A percentile compares a stretch with the other conserved stretches of the same genome.
Conservation (phyloP, 2,797 vertebrate genomes). For the Oreochromis grahami region DNA sequence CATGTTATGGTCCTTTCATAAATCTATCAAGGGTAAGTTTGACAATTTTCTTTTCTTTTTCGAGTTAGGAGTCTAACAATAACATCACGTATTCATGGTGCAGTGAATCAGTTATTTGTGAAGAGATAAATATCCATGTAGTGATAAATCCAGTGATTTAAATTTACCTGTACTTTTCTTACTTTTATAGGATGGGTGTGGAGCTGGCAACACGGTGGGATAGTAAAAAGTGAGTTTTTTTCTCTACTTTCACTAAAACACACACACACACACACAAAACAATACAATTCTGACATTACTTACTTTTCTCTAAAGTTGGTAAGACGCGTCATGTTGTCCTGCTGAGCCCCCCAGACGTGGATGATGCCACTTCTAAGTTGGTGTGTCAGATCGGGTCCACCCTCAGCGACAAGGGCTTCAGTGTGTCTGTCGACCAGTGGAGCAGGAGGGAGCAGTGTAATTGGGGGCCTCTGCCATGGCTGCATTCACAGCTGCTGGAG, state of each 20-base stretch:
- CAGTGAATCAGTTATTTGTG: background rate
- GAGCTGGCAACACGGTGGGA: slow-evolving; percentile 46
- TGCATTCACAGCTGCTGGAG: slow-evolving; percentile 79
- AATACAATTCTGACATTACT: background rate
- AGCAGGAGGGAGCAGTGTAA: slow-evolving; percentile 73
- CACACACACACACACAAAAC: background rate
- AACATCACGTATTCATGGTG: fast-evolving
- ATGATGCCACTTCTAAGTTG: slow-evolving; percentile 51
- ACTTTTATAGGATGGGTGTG: slow-evolving; percentile 53
- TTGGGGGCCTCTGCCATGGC: slow-evolving; percentile 82
- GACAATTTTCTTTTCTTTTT: background rate
- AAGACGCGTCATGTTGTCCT: slow-evolving; percentile 71
- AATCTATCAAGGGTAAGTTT: slow-evolving; percentile 78
- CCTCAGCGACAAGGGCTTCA: slow-evolving; percentile 73
- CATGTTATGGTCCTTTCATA: slow-evolving; percentile 62
- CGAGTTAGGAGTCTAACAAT: background rate
- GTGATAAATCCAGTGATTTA: background rate
- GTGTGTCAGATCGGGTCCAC: slow-evolving; percentile 74
- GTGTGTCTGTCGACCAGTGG: slow-evolving; percentile 83
- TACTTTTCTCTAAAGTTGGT: slow-evolving; percentile 19
- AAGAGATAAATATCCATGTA: background rate
- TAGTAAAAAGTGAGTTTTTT: slow-evolving; percentile 46
- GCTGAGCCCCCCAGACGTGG: slow-evolving; percentile 79
- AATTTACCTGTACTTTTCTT: background rate
- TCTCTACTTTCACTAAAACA: background rate